Evolutionary conservation across 2,113 vertebrate genomes (phyloP), one percentile per base, ranked within the genome.

Genomic region (Zootoca vivipara): DNA sequence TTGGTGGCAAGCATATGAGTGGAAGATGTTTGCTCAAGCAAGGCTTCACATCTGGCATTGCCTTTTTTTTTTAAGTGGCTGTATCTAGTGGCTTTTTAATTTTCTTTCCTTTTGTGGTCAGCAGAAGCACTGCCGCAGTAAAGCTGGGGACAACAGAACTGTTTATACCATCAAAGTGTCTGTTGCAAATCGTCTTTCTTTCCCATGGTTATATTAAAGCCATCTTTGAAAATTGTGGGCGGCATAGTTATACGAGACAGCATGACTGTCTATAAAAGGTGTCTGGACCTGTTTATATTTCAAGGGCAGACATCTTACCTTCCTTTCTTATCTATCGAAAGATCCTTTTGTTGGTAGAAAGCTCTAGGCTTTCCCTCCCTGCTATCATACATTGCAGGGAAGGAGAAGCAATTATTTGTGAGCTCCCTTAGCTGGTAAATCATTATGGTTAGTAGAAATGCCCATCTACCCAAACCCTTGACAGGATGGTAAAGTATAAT

Each of bases 241-340:
- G 67, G 86, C 84, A 35, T 33, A 64, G 33, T 67, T 62, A 28
- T 7, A 18, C 62, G 62, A 78, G 87, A 52, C 0, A 0, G 30
- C 69, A 89, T 38, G 40, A 86, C 83, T 90, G 73, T 7, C 1
- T 7, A 28, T 85, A 3, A 75, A 75, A 85, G 83, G 26, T 93
- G 84, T 90, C 91, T 93, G 86, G 87, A 87, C 85, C 73, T 87
- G 72, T 92, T 82, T 40, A 72, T 84, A 16, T 73, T 87, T 89
- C 78, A 90, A 81, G 77, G 90, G 22, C 77, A 84, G 88, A 64
- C 58, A 8, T 62, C 84, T 1, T 77, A 42, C 58, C 64, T 87
- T n/a, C 74, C 42, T 0, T 87, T 79, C 74, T 67, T 42, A 82
- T 84, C 82, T 1, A 0, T 35, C 83, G 73, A 20, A 91, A 81